These are phyloP conservation scores for Puma concolor DNA, from an alignment of 2,113 vertebrate genomes.

Conservation along the genomic window DNA sequence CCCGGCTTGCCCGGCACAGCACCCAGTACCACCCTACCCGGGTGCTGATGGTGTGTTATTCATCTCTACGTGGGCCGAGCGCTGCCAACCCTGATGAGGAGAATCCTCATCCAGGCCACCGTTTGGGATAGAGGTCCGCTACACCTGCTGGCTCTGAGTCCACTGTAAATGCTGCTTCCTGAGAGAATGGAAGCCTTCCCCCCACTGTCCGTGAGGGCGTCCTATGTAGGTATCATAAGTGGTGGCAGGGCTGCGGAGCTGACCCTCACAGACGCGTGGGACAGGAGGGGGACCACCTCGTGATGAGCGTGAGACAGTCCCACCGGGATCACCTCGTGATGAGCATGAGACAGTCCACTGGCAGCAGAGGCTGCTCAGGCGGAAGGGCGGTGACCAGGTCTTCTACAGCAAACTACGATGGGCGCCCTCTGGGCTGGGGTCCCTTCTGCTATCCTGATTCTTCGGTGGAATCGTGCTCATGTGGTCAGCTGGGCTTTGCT, in stretches of 20 bases:
- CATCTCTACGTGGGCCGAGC: rapidly evolving
- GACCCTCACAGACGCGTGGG: not conserved
- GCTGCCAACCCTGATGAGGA: not conserved
- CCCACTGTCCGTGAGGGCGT: not conserved
- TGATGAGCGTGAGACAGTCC: not conserved
- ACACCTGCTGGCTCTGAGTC: not conserved
- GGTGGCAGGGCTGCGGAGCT: not conserved
- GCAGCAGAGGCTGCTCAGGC: not conserved
- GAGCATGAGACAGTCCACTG: not conserved
- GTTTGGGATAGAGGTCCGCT: not conserved
- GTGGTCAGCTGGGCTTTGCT: not conserved
- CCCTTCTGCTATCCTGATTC: not conserved
- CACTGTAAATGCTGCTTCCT: not conserved
- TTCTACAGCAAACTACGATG: rapidly evolving
- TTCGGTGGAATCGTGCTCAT: not conserved
- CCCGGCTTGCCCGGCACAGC: not conserved
- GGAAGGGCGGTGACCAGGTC: not conserved
- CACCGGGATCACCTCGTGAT: not conserved
- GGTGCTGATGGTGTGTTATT: rapidly evolving
- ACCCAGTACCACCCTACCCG: rapidly evolving
- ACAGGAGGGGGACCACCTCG: not conserved
- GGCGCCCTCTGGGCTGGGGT: not conserved
- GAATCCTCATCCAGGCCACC: not conserved
- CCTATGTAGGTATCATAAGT: rapidly evolving
- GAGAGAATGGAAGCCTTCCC: not conserved